A percentile compares a stretch with the other conserved stretches of the same genome.
Evolutionary conservation across 2,888 invertebrate species (phyloP).

Genomic region (Arrhopalites spinosus): DNA sequence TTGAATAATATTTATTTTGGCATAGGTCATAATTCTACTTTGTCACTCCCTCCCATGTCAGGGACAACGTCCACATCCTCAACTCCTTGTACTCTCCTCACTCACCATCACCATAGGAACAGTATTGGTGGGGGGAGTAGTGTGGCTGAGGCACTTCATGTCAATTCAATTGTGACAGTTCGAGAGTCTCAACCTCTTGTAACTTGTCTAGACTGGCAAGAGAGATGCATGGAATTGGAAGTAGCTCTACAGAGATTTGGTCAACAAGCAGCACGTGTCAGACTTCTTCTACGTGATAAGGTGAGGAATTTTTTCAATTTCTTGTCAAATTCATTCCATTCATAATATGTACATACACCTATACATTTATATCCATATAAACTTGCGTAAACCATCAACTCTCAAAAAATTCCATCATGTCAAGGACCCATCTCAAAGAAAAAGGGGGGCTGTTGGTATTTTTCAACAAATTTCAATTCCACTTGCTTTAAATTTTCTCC

Average conservation of each 20-base stretch:
- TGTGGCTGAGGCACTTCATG: slow-evolving; percentile 11
- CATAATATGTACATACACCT: background rate
- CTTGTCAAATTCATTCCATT: background rate
- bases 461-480: no score
- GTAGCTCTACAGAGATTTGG: slow-evolving; percentile 83
- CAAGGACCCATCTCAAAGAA: background rate
- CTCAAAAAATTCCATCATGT: background rate
- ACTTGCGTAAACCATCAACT: background rate
- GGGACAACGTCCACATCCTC: background rate
- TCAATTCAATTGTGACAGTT: slow-evolving; percentile 35
- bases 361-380: background rate
- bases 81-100: background rate
- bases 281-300: slow-evolving; percentile 89
- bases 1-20: background rate
- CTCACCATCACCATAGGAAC: slow-evolving; percentile 5
- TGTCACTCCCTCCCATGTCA: slow-evolving; percentile 1
- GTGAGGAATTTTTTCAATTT: slow-evolving; percentile 63
- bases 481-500: no score
- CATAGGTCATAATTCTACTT: slow-evolving; percentile 19
- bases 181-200: slow-evolving; percentile 43
- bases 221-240: slow-evolving; percentile 82
- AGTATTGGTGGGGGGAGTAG: background rate
- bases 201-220: slow-evolving; percentile 77
- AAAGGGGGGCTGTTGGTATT: no score
- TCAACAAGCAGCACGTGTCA: slow-evolving; percentile 82